phyloP scores from a whole-genome alignment of 2,113 vertebrate species.

The Todiramphus saurophagus region DNA sequence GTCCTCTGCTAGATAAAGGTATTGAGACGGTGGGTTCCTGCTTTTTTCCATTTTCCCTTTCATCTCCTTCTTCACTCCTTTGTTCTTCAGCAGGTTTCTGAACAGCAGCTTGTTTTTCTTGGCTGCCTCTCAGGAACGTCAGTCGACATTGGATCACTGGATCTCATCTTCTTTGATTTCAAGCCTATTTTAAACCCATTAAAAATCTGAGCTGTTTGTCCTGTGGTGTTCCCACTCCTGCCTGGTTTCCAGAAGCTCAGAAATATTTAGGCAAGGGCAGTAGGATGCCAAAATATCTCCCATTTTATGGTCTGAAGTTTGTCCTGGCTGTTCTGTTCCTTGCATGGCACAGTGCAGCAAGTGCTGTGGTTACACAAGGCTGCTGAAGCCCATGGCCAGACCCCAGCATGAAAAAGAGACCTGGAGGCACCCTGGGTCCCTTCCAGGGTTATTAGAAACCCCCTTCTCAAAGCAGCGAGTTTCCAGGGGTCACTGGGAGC shows the following conservation, averaged over 20 bases:
- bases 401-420: not conserved
- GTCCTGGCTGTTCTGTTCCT: not conserved
- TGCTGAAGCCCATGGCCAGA: not conserved
- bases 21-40: not conserved
- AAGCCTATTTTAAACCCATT: slow-evolving; percentile 29
- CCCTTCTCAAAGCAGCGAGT: not conserved
- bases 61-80: not conserved
- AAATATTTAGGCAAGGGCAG: not conserved
- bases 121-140: not conserved
- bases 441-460: not conserved
- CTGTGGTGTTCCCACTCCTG: not conserved
- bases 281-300: not conserved
- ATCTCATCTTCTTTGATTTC: slow-evolving; percentile 33
- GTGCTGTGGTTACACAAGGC: not conserved
- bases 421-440: accelerated
- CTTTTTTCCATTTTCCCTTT: not conserved
- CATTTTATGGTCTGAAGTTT: not conserved
- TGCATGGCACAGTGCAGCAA: not conserved
- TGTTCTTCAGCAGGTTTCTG: not conserved
- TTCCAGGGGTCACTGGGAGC: accelerated
- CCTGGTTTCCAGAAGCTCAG: not conserved
- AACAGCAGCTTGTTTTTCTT: slow-evolving; percentile 18
- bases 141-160: not conserved
- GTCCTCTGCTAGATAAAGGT: not conserved
- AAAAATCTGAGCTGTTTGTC: not conserved